These are phyloP conservation scores for Caenorhabditis inopinata DNA, from an alignment of 1,140 invertebrate species.

Conservation along the genomic window DNA sequence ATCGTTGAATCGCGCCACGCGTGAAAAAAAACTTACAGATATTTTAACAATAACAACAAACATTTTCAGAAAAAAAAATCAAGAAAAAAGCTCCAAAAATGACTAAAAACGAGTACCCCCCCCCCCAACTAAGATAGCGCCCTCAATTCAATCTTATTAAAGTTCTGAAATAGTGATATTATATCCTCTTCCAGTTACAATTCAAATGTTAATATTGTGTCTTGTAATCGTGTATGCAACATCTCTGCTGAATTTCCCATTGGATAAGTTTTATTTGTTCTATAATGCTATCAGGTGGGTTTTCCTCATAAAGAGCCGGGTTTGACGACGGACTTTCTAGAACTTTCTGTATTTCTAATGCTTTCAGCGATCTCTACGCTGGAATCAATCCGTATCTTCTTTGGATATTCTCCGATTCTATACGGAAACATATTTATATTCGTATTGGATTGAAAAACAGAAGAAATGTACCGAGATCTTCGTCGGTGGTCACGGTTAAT, in stretches of 20 bases:
- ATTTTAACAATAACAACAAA: too few species aligned
- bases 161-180: neutral
- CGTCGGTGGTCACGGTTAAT: neutral
- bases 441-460: neutral
- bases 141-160: neutral
- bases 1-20: too few species aligned
- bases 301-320: too few species aligned
- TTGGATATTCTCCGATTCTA: slow-evolving; percentile 11
- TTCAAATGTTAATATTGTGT: slow-evolving; percentile 15
- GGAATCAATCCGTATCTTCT: slow-evolving; percentile 35
- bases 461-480: neutral
- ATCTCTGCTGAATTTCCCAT: neutral
- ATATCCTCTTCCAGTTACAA: neutral
- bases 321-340: neutral
- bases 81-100: too few species aligned
- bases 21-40: too few species aligned
- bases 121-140: too few species aligned
- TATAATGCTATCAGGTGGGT: slow-evolving; percentile 34
- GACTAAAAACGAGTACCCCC: too few species aligned
- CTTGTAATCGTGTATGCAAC: neutral
- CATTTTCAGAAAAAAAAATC: too few species aligned
- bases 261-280: slow-evolving; percentile 26
- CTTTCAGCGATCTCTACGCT: slow-evolving; percentile 31
- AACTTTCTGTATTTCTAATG: too few species aligned
- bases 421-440: neutral